Percentiles rank a stretch among this genome's conserved stretches.
Evolutionary conservation across 1,140 invertebrate genomes (phyloP).

Genomic region (Procambarus virginalis): DNA sequence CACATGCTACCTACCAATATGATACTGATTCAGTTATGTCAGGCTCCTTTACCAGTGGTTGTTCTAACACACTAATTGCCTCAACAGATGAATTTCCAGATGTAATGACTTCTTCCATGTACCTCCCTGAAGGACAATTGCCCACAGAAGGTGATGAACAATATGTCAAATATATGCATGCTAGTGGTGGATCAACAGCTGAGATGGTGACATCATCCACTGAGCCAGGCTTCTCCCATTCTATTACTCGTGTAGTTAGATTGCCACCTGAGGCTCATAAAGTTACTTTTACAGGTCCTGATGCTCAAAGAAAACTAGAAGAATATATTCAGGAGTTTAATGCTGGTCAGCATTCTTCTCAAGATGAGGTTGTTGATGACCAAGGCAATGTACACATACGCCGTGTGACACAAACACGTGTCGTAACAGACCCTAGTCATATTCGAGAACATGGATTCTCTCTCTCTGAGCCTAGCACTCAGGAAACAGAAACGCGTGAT

Average conservation of each 20-base stretch:
- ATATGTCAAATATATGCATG: slow-evolving; percentile 32
- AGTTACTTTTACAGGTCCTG: slow-evolving; percentile 77
- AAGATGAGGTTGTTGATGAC: slow-evolving; percentile 76
- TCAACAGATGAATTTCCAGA: slow-evolving; percentile 77
- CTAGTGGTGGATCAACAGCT: slow-evolving; percentile 48
- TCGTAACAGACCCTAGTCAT: slow-evolving; percentile 73
- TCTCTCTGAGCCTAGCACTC: slow-evolving; percentile 52
- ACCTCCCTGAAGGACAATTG: slow-evolving; percentile 66
- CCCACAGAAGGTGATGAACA: slow-evolving; percentile 43
- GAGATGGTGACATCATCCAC: slow-evolving; percentile 30
- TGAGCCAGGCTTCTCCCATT: slow-evolving; percentile 65
- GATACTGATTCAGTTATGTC: slow-evolving; percentile 88
- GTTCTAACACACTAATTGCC: slow-evolving; percentile 84
- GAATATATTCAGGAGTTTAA: slow-evolving; percentile 76
- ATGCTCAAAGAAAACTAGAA: slow-evolving; percentile 76
- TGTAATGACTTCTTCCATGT: slow-evolving; percentile 70
- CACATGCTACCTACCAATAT: slow-evolving; percentile 87
- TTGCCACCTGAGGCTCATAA: slow-evolving; percentile 77
- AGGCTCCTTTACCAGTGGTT: slow-evolving; percentile 85
- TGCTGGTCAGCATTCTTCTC: slow-evolving; percentile 76
- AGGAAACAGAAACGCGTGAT: slow-evolving; percentile 63
- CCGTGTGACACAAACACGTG: slow-evolving; percentile 75
- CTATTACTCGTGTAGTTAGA: slow-evolving; percentile 74
- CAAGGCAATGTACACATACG: slow-evolving; percentile 77
- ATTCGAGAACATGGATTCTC: slow-evolving; percentile 70